A percentile compares a stretch with the other conserved stretches of the same genome.
phyloP scores from a whole-genome alignment of 2,888 invertebrate species.

The Venusia cambrica region DNA sequence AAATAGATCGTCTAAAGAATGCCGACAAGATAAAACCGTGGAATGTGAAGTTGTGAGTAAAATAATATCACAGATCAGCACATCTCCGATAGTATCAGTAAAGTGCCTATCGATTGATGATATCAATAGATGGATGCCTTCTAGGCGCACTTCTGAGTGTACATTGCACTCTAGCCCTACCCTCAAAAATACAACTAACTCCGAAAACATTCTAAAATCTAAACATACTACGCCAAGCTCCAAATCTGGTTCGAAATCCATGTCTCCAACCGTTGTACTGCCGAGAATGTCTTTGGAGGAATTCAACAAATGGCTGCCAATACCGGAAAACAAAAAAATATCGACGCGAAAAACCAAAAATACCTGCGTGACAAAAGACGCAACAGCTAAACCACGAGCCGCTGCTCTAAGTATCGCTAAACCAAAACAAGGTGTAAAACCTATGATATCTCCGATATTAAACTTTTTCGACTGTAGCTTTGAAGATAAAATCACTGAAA shows the following conservation, averaged over 20 bases:
- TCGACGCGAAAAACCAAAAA: too few species aligned
- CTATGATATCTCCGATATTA: slow-evolving; percentile 50
- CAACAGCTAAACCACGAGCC: too few species aligned
- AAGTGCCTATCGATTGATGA: slow-evolving; percentile 38
- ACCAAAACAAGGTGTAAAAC: too few species aligned
- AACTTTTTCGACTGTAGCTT: slow-evolving; percentile 30
- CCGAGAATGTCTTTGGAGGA: slow-evolving; percentile 12
- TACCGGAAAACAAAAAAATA: too few species aligned
- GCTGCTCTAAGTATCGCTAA: too few species aligned
- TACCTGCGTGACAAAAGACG: too few species aligned
- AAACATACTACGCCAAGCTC: slow-evolving; percentile 1
- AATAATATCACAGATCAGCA: slow-evolving; percentile 4
- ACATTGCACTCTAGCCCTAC: neutral
- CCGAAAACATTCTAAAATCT: slow-evolving; percentile 2
- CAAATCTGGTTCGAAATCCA: slow-evolving; percentile 1
- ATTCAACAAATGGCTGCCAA: slow-evolving; percentile 22
- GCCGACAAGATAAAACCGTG: slow-evolving; percentile 8
- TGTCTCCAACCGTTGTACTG: slow-evolving; percentile 3
- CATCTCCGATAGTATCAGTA: slow-evolving; percentile 37
- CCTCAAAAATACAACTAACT: neutral
- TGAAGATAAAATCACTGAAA: slow-evolving; percentile 26
- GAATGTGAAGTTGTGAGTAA: slow-evolving; percentile 2
- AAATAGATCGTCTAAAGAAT: slow-evolving; percentile 21
- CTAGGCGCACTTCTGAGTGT: slow-evolving; percentile 14
- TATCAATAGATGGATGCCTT: slow-evolving; percentile 33